phyloP scores from a whole-genome alignment of 37 sponge, comb jelly and placozoan species.

The Cliona cf. orientalis region DNA sequence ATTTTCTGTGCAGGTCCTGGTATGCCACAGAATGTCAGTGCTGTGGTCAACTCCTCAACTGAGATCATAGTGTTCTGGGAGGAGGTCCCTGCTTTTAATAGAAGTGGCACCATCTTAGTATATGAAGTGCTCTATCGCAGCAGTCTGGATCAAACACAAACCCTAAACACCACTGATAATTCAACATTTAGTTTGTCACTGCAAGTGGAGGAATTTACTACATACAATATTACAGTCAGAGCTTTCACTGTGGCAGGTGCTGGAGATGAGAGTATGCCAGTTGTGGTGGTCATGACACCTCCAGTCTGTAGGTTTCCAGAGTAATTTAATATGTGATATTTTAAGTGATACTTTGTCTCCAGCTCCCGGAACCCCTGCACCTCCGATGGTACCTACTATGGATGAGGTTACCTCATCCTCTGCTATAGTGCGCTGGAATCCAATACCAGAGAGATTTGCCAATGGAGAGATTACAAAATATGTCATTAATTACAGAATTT shows the following conservation, averaged over 20 bases:
- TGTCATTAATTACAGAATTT: neutral
- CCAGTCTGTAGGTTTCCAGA: conserved; percentile 24
- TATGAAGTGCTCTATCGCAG: conserved; percentile 33
- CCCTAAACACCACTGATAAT: neutral
- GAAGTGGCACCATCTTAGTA: conserved; percentile 15
- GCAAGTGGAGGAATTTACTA: conserved; percentile 7
- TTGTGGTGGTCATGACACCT: conserved; percentile 5
- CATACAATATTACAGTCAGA: conserved; percentile 37
- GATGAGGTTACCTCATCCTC: neutral
- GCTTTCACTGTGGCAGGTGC: conserved; percentile 32
- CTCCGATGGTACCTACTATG: neutral
- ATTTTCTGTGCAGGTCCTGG: neutral
- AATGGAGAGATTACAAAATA: conserved; percentile 35
- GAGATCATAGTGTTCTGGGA: conserved; percentile 19
- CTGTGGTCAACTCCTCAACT: neutral
- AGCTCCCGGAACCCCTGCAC: conserved; percentile 24
- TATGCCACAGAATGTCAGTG: conserved; percentile 23
- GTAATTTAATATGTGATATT: neutral
- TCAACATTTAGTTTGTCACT: neutral
- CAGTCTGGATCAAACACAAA: neutral
- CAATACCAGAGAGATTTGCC: conserved; percentile 8
- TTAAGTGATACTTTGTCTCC: neutral
- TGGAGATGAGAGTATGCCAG: conserved; percentile 24
- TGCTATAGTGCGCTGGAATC: conserved; percentile 13
- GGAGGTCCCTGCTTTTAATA: conserved; percentile 4